Percentiles rank a stretch among this genome's conserved stretches.
Conservation (phyloP, 2,888 invertebrate genomes). For the Gari tellinella region DNA sequence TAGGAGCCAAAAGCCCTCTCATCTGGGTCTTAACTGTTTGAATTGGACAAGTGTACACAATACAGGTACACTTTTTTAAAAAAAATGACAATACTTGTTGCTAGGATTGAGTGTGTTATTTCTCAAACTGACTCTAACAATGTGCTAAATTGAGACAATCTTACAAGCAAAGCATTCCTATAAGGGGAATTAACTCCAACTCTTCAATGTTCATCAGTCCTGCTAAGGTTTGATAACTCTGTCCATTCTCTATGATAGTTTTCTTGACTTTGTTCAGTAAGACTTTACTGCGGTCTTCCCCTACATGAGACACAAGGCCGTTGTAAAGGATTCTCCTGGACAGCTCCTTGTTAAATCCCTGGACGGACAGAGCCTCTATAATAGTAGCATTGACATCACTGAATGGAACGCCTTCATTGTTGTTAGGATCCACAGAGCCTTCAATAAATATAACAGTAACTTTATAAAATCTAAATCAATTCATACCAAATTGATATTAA, state of each 20-base stretch:
- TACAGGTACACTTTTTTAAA: no score
- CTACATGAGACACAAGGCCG: conserved; percentile 11
- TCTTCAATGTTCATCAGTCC: conserved; percentile 11
- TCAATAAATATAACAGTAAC: no score
- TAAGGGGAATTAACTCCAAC: conserved; percentile 7
- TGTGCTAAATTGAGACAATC: no score
- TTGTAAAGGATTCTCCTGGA: conserved; percentile 26
- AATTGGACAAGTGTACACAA: no score
- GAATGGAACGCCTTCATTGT: background rate
- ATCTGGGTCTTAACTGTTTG: no score
- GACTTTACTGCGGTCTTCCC: conserved; percentile 13
- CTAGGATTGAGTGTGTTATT: no score
- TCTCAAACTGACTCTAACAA: no score
- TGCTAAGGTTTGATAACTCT: conserved; percentile 19
- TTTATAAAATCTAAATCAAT: no score
- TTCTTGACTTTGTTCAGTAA: conserved; percentile 20
- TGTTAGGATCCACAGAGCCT: conserved; percentile 11
- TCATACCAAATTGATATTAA: no score
- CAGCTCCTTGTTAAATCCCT: conserved; percentile 11
- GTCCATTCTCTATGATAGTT: conserved; percentile 24
- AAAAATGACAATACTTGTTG: no score
- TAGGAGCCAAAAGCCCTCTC: no score
- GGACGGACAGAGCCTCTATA: conserved; percentile 32
- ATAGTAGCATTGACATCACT: conserved; percentile 21
- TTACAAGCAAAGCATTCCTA: conserved; percentile 13